Evolutionary conservation across 2,113 vertebrate species (phyloP).

Genomic region (Thymallus thymallus): DNA sequence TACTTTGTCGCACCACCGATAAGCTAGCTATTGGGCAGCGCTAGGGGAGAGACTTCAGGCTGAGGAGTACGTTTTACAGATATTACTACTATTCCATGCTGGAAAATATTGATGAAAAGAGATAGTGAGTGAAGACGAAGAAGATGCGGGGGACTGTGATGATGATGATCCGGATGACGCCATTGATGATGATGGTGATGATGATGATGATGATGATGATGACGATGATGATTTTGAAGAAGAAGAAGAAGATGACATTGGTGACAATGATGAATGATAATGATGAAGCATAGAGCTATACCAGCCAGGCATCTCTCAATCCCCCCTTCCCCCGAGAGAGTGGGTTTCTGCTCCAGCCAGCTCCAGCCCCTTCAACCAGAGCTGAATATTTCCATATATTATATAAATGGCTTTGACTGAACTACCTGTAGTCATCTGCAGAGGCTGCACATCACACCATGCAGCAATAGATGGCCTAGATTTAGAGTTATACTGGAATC

Average conservation of each 20-base stretch:
- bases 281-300: not conserved
- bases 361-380: constrained; percentile 41
- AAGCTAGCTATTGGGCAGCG: too few relatives aligned
- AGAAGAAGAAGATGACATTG: not conserved
- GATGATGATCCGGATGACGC: not conserved
- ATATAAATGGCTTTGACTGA: too few relatives aligned
- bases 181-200: not conserved
- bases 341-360: constrained; percentile 29
- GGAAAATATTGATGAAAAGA: not conserved
- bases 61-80: too few relatives aligned
- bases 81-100: not conserved
- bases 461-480: constrained; percentile 50
- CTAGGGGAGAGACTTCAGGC: too few relatives aligned
- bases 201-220: not conserved
- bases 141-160: not conserved
- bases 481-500: constrained; percentile 12
- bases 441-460: constrained; percentile 33
- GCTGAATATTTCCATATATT: too few relatives aligned
- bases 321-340: constrained; percentile 17
- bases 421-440: constrained; percentile 44
- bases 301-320: constrained; percentile 4
- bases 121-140: too few relatives aligned
- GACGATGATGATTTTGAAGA: not conserved
- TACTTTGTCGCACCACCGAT: too few relatives aligned
- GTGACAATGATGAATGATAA: not conserved